Evolutionary conservation across 2,113 vertebrate species (phyloP).

Genomic region (Octodon degus): DNA sequence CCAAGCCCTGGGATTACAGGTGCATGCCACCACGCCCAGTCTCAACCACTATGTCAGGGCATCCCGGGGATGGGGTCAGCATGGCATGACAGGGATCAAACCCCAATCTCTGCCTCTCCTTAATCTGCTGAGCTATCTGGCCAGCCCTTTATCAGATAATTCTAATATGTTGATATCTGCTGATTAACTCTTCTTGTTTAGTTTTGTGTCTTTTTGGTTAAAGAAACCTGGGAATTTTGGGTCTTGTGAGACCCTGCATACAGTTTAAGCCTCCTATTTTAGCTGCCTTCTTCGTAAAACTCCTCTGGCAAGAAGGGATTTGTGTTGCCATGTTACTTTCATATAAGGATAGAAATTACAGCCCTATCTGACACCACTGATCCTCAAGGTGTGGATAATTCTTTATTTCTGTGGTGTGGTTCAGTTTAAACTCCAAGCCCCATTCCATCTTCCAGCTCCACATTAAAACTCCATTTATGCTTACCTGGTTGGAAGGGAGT

Average conservation of each 20-base stretch:
- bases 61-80: too few species aligned
- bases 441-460: not conserved
- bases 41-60: too few species aligned
- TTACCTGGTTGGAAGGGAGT: not conserved
- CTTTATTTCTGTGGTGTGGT: not conserved
- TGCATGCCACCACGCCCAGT: too few species aligned
- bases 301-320: not conserved
- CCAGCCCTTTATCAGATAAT: not conserved
- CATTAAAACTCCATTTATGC: not conserved
- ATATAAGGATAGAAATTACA: not conserved
- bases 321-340: not conserved
- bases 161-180: conserved; percentile 9
- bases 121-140: too few species aligned
- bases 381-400: not conserved
- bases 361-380: not conserved
- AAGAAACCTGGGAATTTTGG: not conserved
- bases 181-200: not conserved
- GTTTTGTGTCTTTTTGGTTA: not conserved
- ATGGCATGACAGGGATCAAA: too few species aligned
- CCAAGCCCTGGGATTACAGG: too few species aligned
- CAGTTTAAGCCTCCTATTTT: not conserved
- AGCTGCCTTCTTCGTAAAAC: not conserved
- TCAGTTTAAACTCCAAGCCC: not conserved
- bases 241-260: not conserved
- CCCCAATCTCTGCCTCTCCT: too few species aligned